These are phyloP conservation scores for Drosophila mojavensis DNA, from an alignment of 1,140 invertebrate species.

Conservation along the genomic window DNA sequence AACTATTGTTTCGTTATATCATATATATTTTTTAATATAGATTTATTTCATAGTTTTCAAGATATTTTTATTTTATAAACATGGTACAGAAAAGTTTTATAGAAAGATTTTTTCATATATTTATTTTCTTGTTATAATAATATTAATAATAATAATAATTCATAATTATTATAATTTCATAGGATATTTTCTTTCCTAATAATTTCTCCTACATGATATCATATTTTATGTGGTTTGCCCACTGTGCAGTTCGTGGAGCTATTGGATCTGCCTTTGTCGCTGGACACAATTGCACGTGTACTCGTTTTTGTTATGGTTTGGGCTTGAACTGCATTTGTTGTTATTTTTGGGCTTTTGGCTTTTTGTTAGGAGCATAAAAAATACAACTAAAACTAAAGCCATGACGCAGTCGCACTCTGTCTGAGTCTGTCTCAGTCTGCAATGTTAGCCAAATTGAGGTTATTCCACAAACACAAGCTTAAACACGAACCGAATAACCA, in stretches of 20 bases:
- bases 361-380: constrained; percentile 38
- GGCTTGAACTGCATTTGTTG: constrained; percentile 24
- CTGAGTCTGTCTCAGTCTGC: constrained; percentile 46
- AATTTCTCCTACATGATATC: not conserved
- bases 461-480: constrained; percentile 51
- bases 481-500: constrained; percentile 21
- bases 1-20: no score
- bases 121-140: no score
- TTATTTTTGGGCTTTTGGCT: constrained; percentile 35
- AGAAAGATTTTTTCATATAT: no score
- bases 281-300: constrained; percentile 42
- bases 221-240: not conserved
- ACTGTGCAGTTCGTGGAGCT: constrained; percentile 20
- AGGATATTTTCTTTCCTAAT: no score
- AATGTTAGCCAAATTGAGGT: constrained; percentile 74
- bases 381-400: constrained; percentile 45
- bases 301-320: constrained; percentile 28
- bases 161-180: no score
- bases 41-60: no score
- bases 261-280: constrained; percentile 16
- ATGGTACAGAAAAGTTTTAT: no score
- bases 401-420: constrained; percentile 63
- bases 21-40: no score
- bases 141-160: no score
- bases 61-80: no score